phyloP scores from a whole-genome alignment of 2,113 vertebrate genomes.

The Amblyopsis rosae region DNA sequence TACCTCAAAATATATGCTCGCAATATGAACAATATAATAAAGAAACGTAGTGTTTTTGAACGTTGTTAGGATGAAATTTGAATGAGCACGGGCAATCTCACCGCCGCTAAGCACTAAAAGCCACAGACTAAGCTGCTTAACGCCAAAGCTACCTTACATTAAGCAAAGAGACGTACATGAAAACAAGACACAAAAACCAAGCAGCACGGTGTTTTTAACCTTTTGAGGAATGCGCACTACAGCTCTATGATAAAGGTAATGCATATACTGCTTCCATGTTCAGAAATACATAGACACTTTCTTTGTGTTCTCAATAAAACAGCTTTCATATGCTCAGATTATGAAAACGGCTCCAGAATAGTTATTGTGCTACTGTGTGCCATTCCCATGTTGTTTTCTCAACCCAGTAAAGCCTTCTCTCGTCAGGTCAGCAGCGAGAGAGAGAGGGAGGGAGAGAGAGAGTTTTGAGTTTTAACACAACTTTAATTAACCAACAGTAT shows the following conservation, averaged over 20 bases:
- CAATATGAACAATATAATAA: too few relatives aligned
- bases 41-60: too few relatives aligned
- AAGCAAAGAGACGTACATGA: neutral
- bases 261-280: neutral
- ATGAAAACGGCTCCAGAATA: too few relatives aligned
- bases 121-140: neutral
- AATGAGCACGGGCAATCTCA: too few relatives aligned
- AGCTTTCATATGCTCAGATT: too few relatives aligned
- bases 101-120: too few relatives aligned
- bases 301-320: too few relatives aligned
- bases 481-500: too few relatives aligned
- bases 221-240: neutral
- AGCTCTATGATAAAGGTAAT: neutral
- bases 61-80: too few relatives aligned
- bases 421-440: constrained; percentile 9
- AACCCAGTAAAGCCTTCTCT: constrained; percentile 18
- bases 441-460: constrained; percentile 6
- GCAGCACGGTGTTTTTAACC: neutral
- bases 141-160: neutral
- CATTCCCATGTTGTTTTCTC: neutral
- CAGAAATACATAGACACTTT: too few relatives aligned
- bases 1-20: neutral
- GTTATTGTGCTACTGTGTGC: too few relatives aligned
- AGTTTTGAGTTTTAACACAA: too few relatives aligned
- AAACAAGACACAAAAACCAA: neutral